These are phyloP conservation scores for Epirrhoe tristata DNA, from an alignment of 2,888 invertebrate genomes.

Conservation along the genomic window DNA sequence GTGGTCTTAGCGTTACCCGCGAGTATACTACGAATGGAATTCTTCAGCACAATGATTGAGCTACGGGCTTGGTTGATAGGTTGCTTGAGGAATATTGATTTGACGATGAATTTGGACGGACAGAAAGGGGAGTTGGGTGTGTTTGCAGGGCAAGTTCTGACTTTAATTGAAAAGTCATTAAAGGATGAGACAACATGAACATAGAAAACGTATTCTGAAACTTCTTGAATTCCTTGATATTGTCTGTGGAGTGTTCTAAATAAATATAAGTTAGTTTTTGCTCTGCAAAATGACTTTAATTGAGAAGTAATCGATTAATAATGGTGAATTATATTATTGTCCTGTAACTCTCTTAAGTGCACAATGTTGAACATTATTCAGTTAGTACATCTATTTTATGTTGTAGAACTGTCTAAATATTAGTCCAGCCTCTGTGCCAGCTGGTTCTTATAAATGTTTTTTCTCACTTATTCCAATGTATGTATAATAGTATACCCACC, in stretches of 20 bases:
- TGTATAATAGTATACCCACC: constrained; percentile 39
- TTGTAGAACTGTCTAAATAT: neutral
- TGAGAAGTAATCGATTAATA: too few relatives aligned
- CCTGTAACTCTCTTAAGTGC: too few relatives aligned
- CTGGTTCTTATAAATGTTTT: neutral
- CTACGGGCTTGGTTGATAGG: constrained; percentile 88
- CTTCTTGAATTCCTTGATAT: too few relatives aligned
- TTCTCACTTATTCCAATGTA: constrained; percentile 15
- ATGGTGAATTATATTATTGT: too few relatives aligned
- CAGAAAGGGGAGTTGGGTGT: constrained; percentile 87
- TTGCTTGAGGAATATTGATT: constrained; percentile 78
- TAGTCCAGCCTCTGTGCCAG: neutral
- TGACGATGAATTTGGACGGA: constrained; percentile 83
- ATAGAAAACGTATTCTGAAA: neutral
- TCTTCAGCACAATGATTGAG: constrained; percentile 87
- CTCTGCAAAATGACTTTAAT: too few relatives aligned
- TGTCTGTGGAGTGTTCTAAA: too few relatives aligned
- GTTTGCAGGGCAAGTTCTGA: constrained; percentile 86
- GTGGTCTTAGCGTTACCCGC: constrained; percentile 87
- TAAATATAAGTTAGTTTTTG: too few relatives aligned
- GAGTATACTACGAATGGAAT: constrained; percentile 84
- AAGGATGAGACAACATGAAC: constrained; percentile 2
- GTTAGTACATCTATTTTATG: neutral
- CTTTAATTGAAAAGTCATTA: constrained; percentile 81
- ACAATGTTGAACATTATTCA: too few relatives aligned